Evolutionary conservation across 2,797 vertebrate species (phyloP), one percentile per base, ranked within the genome.

Genomic region (Anableps anableps): DNA sequence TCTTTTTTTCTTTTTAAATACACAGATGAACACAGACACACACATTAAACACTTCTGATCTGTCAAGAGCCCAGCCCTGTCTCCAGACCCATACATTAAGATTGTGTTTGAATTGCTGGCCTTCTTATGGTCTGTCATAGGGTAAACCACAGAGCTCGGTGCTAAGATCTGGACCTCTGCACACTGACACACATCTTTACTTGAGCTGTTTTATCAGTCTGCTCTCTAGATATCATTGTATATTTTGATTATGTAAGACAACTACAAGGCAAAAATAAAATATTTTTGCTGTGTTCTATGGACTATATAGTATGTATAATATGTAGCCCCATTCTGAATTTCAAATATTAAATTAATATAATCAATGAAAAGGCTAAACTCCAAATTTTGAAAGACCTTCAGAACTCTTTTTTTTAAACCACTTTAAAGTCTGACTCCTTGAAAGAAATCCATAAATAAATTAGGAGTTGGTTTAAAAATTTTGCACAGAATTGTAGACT

Each of bases 31-130:
- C 78, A 34, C 74, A 51, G 64, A 77, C 58, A 29, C 60, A 74
- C 62, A 74, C 79, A 79, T 74, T 81, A 75, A 80, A 83, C 79
- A 72, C 76, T 79, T 85, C 76, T 89, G 82, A 89, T 94, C 80
- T 89, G 77, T 89, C 84, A 88, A 82, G 75, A 88, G 77, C 77
- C 71, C 45, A 82, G 78, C 82, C 84, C 76, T 79, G 71, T 88
- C 87, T 85, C 76, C 81, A 66, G 87, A 86, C 74, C 80, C 81
- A 74, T 84, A 82, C 88, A 86, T 90, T 88, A 92, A 85, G 76
- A 72, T 76, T 75, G 71, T 26, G 26, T 79, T 72, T 82, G 74
- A 83, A 78, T 87, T 89, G 85, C 83, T 79, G 81, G n/a, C n/a
- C 83, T 82, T 82, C 79, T 85, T 10, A 50, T 19, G 72, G 81